A percentile compares a stretch with the other conserved stretches of the same genome.
These are phyloP conservation scores for Pitta sordida DNA, from an alignment of 2,113 vertebrate genomes.

Conservation along the genomic window DNA sequence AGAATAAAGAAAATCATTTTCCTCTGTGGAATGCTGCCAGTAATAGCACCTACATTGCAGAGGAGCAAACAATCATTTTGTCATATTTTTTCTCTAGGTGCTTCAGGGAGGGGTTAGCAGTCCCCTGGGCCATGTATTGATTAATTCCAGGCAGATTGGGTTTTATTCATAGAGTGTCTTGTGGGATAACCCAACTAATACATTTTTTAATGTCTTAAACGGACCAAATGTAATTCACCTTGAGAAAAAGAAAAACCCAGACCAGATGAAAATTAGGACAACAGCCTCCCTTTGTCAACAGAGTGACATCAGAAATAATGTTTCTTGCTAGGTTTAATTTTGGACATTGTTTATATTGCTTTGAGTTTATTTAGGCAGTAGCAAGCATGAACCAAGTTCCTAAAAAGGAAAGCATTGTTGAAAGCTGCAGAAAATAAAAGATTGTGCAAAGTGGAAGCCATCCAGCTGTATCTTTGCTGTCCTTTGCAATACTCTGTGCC, in stretches of 20 bases:
- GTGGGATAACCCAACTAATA: not conserved
- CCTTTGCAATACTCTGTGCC: not conserved
- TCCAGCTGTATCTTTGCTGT: slow-evolving; percentile 15
- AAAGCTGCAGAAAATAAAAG: not conserved
- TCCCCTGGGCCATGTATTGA: not conserved
- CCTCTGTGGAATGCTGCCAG: not conserved
- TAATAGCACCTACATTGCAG: not conserved
- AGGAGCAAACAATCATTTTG: not conserved
- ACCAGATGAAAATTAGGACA: not conserved
- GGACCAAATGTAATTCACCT: not conserved
- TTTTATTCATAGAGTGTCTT: not conserved
- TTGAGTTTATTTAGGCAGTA: slow-evolving; percentile 41
- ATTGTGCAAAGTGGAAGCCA: not conserved
- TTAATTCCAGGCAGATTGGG: not conserved
- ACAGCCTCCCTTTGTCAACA: not conserved
- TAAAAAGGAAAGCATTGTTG: slow-evolving; percentile 33
- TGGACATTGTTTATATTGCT: slow-evolving; percentile 26
- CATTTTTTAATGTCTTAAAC: not conserved
- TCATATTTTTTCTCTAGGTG: not conserved
- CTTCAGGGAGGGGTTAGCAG: not conserved
- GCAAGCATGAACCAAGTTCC: slow-evolving; percentile 7
- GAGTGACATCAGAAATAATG: not conserved
- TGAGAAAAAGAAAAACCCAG: not conserved
- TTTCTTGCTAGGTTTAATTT: slow-evolving; percentile 43
- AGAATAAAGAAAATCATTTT: not conserved